These are phyloP conservation scores for Acleris holmiana DNA, from an alignment of 2,888 invertebrate species.

Conservation along the genomic window DNA sequence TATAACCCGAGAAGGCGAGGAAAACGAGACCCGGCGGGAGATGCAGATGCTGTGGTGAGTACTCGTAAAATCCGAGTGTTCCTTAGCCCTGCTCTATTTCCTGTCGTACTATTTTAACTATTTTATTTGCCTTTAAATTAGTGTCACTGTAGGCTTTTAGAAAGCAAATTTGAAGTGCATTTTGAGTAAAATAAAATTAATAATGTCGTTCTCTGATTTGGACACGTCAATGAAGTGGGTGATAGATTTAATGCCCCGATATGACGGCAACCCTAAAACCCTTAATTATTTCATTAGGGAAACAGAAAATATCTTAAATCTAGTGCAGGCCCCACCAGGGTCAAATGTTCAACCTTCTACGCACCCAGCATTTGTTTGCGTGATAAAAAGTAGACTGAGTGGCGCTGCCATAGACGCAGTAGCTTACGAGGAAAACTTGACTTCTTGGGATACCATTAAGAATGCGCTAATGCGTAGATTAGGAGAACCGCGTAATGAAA, in stretches of 20 bases:
- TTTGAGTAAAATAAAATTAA: no score
- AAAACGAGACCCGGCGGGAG: no score
- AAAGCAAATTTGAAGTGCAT: no score
- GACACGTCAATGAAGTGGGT: no score
- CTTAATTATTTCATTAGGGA: constrained; percentile 43
- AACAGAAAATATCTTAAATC: constrained; percentile 42
- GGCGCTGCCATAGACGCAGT: constrained; percentile 41
- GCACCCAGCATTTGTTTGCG: constrained; percentile 37
- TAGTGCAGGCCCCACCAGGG: constrained; percentile 10
- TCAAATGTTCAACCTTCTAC: background rate
- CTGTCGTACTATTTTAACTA: no score
- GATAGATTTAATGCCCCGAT: constrained; percentile 41
- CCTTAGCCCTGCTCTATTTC: no score
- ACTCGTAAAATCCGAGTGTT: no score
- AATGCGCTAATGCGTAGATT: constrained; percentile 34
- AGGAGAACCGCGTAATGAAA: constrained; percentile 41
- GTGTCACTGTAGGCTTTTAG: no score
- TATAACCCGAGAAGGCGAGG: no score
- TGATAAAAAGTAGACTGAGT: constrained; percentile 44
- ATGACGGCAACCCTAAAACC: constrained; percentile 45
- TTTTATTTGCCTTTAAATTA: no score
- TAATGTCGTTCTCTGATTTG: no score
- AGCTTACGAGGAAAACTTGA: constrained; percentile 28
- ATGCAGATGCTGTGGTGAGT: background rate
- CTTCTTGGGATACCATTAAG: constrained; percentile 41